Base-by-base conservation (phyloP, 2,113 vertebrate species). In the Chaetorhynchus papuensis region DNA sequence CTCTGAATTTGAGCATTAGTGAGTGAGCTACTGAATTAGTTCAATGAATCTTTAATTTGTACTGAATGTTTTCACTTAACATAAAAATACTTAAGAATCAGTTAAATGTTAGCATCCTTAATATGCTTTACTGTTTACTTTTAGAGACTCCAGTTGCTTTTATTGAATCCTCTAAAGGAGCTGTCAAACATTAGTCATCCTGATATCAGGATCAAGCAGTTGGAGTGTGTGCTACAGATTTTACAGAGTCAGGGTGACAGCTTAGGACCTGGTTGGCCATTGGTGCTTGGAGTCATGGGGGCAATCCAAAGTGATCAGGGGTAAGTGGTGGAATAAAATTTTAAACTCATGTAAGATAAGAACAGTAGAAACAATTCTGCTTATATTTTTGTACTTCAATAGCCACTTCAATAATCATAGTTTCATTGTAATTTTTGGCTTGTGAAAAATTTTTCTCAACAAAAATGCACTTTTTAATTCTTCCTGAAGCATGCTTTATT, bases 231-330 rank as follows among this genome's bases (percentile, higher is more conserved):
- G 45, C 94, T 99, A 69, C 99, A 99, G 97, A 99, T 99, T 96
- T 98, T 99, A 28, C 99, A 99, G 95, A 99, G 99, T 94, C 99
- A 99, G 90, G 99, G 99, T 33, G 99, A 99, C 97, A 98, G 99
- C 93, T 98, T 99, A 91, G 99, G 99, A 42, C 99, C 99, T 52
- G 99, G 99, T 18, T 99, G 99, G 99, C 99, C 99, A 12, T 97
- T 99, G 49, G 99, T 99, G 50, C 98, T 99, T 96, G 99, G 99
- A 72, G 99, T 99, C 83, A 99, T 99, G 96, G 99, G 99, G 91
- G 99, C 99, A 82, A 99, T 99, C 93, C 98, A 99, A 97, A 99
- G 98, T 89, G 99, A 99, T 98, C 99, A 99, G 97, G 99, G 99
- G 99, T 99, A 96, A 98, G 98, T 96, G 42, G 59, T 93, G 66